Evolutionary conservation across 2,888 invertebrate species (phyloP).

Genomic region (Tricholauxania praeusta): DNA sequence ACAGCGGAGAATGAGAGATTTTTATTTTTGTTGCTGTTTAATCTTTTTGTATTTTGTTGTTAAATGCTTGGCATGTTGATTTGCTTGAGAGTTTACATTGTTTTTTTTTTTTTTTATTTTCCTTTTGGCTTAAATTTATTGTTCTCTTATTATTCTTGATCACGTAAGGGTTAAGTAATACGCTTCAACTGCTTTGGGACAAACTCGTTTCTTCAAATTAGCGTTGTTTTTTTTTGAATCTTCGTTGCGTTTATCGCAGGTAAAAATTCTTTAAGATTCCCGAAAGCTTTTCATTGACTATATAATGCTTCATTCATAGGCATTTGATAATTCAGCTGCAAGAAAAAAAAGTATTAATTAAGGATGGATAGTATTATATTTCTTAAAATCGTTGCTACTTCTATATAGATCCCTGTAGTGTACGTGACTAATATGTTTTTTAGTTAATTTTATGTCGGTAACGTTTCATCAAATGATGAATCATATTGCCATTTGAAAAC

Average conservation of each 20-base stretch:
- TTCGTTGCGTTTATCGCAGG: background rate
- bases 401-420: too few relatives aligned
- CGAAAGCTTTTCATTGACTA: too few relatives aligned
- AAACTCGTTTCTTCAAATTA: slow-evolving; percentile 3
- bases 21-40: background rate
- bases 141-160: background rate
- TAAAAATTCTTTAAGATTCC: background rate
- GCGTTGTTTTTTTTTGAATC: background rate
- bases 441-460: too few relatives aligned
- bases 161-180: slow-evolving; percentile 13
- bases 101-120: background rate
- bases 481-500: too few relatives aligned
- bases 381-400: too few relatives aligned
- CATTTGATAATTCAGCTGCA: too few relatives aligned
- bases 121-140: background rate
- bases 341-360: too few relatives aligned
- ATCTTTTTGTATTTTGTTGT: background rate
- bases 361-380: too few relatives aligned
- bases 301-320: too few relatives aligned
- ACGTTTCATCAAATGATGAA: too few relatives aligned
- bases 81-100: background rate
- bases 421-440: too few relatives aligned
- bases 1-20: background rate
- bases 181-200: background rate
- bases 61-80: background rate